These are phyloP conservation scores for Poecilia wingei DNA, from an alignment of 2,797 vertebrate species.

Conservation along the genomic window DNA sequence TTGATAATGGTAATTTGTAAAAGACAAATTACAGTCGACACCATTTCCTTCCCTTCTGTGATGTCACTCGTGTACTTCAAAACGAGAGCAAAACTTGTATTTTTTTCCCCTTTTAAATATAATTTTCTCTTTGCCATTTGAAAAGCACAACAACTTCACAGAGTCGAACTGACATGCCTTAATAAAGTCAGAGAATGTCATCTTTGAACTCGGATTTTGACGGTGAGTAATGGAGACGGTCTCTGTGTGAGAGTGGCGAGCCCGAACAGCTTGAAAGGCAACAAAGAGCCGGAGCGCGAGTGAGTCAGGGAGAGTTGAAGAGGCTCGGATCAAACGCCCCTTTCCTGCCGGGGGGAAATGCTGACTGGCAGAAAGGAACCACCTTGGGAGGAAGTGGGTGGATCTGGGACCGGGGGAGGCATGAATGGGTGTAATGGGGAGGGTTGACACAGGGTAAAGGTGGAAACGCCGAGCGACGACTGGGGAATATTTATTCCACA, in stretches of 20 bases:
- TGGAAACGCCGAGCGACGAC: constrained; percentile 22
- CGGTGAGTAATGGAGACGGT: constrained; percentile 56
- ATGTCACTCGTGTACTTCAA: constrained; percentile 41
- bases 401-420: constrained; percentile 17
- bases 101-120: background rate
- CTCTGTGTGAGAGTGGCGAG: constrained; percentile 45
- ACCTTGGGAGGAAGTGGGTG: constrained; percentile 51
- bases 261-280: constrained; percentile 52
- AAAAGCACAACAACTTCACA: constrained; percentile 23
- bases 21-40: constrained; percentile 60
- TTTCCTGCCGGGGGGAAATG: constrained; percentile 50
- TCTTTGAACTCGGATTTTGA: constrained; percentile 68
- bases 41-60: constrained; percentile 27
- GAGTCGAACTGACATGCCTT: constrained; percentile 44
- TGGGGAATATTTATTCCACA: constrained; percentile 52
- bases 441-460: constrained; percentile 47
- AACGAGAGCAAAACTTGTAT: constrained; percentile 25
- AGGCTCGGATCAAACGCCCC: constrained; percentile 56
- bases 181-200: constrained; percentile 57
- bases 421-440: constrained; percentile 31
- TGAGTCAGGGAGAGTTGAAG: constrained; percentile 33
- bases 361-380: constrained; percentile 76
- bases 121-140: constrained; percentile 25
- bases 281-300: constrained; percentile 23
- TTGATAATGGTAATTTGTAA: constrained; percentile 43